Evolutionary conservation across 2,888 invertebrate species (phyloP), one percentile per base, ranked within the genome.

Genomic region (Biston stratarius): DNA sequence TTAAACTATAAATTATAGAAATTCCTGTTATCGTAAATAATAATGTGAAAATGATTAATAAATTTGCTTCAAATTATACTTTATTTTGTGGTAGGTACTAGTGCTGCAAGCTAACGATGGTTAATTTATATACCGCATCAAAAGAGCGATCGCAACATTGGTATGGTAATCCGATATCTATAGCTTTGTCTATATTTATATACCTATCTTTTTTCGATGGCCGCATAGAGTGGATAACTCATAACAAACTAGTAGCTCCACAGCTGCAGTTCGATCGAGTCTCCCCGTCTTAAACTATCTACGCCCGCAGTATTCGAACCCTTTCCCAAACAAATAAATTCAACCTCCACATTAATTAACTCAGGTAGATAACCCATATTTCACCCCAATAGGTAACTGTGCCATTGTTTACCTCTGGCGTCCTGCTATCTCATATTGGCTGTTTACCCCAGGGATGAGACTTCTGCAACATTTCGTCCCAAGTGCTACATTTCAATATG

Each of bases 401-500:
- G 6, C 42, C 53, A 62, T 67, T 67, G 62, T 67, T 67, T 67
- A 40, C 67, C 53, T 55, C 61, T 38, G 33, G 14, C 36, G 36
- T 36, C 52, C 40, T 12, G 65, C 49, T 63, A 45, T 67, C 55
- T 70, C 69, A 70, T 74, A 72, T 64, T 53, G 66, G 45, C 55
- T 67, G 66, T 86, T 84, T 83, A 83, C 85, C 86, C 80, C 64
- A 61, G 74, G 81, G 72, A 47, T 12, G 36, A 15, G 58, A 62
- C 58, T 67, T 67, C 47, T 61, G 89, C 74, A 89, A 89, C 85
- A 85, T 86, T 83, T 83, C 77, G 80, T 80, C 77, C 84, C 88
- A 87, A 88, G 87, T 87, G 90, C 88, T 89, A 90, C 88, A 83
- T 85, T 89, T 88, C 91, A 91, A 90, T 91, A 91, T 88, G 90